Conservation (phyloP, 2,888 invertebrate genomes). For the Epicampocera succincta region DNA sequence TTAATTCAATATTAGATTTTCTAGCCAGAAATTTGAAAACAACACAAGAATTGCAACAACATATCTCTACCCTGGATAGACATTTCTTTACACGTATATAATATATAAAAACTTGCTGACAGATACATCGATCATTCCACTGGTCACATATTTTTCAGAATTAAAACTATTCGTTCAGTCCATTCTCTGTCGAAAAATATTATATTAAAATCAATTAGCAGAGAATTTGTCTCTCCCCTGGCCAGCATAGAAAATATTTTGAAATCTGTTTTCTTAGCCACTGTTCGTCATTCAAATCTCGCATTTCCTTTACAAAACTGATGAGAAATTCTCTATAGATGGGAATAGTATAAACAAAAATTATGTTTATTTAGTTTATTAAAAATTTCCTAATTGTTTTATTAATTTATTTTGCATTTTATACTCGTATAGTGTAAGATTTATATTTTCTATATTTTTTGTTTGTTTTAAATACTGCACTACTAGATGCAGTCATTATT, state of each 20-base stretch:
- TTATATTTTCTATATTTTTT: too few relatives aligned
- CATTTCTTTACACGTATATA: too few relatives aligned
- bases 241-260: too few relatives aligned
- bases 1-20: too few relatives aligned
- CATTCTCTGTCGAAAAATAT: too few relatives aligned
- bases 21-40: too few relatives aligned
- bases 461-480: neutral
- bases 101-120: too few relatives aligned
- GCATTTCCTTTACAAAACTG: constrained; percentile 6
- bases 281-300: neutral
- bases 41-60: too few relatives aligned
- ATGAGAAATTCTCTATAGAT: constrained; percentile 21
- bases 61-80: too few relatives aligned
- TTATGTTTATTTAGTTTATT: constrained; percentile 33
- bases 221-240: too few relatives aligned
- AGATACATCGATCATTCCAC: neutral
- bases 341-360: constrained; percentile 12
- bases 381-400: constrained; percentile 48
- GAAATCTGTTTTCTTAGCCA: neutral
- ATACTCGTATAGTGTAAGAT: neutral
- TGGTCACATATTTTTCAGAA: neutral
- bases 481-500: constrained; percentile 23
- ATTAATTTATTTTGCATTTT: constrained; percentile 35
- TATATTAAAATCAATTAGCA: too few relatives aligned
- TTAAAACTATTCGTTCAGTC: neutral